phyloP scores from a whole-genome alignment of 2,888 invertebrate genomes.

The Andricus quercusramuli region DNA sequence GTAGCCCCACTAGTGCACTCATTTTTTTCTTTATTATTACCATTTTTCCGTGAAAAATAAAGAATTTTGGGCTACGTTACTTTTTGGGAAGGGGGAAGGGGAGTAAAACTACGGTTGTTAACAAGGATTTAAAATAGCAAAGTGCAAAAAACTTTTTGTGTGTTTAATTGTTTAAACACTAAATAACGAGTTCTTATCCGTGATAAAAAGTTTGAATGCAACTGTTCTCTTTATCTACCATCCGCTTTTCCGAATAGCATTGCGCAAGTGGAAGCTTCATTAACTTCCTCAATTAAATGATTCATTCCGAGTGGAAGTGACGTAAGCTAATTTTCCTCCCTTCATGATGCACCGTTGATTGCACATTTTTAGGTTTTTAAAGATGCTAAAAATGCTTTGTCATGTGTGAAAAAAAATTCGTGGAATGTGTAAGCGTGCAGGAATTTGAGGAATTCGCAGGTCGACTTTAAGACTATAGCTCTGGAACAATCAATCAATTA shows the following conservation, averaged over 20 bases:
- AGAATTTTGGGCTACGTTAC: no score
- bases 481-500: constrained; percentile 14
- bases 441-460: neutral
- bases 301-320: constrained; percentile 38
- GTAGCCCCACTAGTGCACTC: no score
- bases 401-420: neutral
- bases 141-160: no score
- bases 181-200: neutral
- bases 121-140: no score
- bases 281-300: constrained; percentile 41
- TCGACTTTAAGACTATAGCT: neutral
- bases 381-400: neutral
- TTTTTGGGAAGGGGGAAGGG: no score
- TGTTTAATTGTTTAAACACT: no score
- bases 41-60: no score
- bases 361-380: constrained; percentile 20
- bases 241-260: constrained; percentile 17
- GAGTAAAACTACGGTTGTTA: no score
- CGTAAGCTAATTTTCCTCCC: constrained; percentile 36
- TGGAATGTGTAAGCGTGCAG: neutral
- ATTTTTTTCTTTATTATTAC: no score
- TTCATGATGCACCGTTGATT: constrained; percentile 5
- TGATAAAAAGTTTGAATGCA: constrained; percentile 9
- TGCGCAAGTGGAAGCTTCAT: constrained; percentile 40
- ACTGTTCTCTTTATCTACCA: constrained; percentile 12